Evolutionary conservation across 1,140 invertebrate species (phyloP).

Genomic region (Drosophila hydei): DNA sequence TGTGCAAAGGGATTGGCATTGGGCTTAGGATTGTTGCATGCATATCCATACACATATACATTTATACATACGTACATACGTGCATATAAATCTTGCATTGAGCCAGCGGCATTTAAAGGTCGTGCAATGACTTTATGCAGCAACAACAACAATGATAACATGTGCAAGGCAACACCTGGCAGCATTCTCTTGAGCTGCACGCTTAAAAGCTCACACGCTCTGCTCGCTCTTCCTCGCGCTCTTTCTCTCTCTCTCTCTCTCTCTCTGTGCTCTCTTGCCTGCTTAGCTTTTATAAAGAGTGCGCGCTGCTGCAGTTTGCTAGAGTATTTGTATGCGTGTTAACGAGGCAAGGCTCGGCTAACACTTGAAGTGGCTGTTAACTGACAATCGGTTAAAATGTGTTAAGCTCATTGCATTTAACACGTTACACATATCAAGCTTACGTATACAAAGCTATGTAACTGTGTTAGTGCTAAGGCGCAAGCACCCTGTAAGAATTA

Average conservation of each 20-base stretch:
- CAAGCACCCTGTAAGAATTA: no score
- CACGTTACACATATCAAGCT: no score
- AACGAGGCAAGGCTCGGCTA: neutral
- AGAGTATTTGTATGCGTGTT: neutral
- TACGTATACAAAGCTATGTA: no score
- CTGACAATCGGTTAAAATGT: neutral
- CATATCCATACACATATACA: neutral
- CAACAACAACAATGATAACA: conserved; percentile 5
- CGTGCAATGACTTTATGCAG: conserved; percentile 61
- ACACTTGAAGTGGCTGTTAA: neutral
- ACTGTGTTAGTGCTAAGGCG: no score
- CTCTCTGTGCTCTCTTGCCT: no score
- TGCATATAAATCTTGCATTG: no score
- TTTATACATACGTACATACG: neutral
- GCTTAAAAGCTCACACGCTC: conserved; percentile 15
- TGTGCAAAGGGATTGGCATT: neutral
- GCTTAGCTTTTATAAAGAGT: neutral
- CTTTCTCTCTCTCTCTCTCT: neutral
- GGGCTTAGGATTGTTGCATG: neutral
- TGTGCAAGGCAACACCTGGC: conserved; percentile 38
- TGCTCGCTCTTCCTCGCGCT: neutral
- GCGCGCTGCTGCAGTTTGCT: neutral
- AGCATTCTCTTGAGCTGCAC: neutral
- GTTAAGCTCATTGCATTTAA: neutral
- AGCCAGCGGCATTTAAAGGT: conserved; percentile 63